Base-by-base conservation (phyloP, 92 coral and sea anemone species). In the Phenganax marumi region DNA sequence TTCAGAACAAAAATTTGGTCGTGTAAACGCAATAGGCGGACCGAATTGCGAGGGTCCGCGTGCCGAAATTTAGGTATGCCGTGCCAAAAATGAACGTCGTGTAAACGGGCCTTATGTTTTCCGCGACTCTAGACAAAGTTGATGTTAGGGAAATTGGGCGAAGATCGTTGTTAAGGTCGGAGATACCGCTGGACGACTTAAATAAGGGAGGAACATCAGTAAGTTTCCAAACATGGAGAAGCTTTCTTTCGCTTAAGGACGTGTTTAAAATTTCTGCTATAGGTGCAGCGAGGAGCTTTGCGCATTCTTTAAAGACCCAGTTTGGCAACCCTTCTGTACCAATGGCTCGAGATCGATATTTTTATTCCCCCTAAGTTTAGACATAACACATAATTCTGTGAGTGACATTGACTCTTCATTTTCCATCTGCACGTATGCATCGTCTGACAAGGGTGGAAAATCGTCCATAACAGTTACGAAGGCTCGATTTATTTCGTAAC, bases 381-480 rank as follows among this genome's bases (percentile, higher is more conserved):
- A 12, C 12, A 51, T 51, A 51, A 51, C 54, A 51, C 54, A 51
- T 51, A 51, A 51, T 51, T 51, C 54, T 7, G 54, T 51, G 12
- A 51, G 8, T 51, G 54, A 51, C 12, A 51, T 51, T 51, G 54
- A 51, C n/a, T n/a, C n/a, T n/a, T n/a, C n/a, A n/a, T n/a, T n/a
- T n/a, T n/a, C n/a, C n/a, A n/a, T n/a, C n/a, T n/a, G n/a, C n/a
- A n/a, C n/a, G n/a, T n/a, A n/a, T n/a, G n/a, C n/a, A n/a, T n/a
- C 55, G 0, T 53, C 87, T 54, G 90, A 13, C 54, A 87, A 48
- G 39, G 87, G 89, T 16, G 50, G 9, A 60, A 74, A 85, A 50
- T 79, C 87, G 75, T 68, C 75, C 83, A 76, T 87, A 10, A 82
- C 84, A 53, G 79, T 81, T 12, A 87, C 90, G 79, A 87, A 87